phyloP scores from a whole-genome alignment of 2,797 vertebrate species.

The Urophycis tenuis region DNA sequence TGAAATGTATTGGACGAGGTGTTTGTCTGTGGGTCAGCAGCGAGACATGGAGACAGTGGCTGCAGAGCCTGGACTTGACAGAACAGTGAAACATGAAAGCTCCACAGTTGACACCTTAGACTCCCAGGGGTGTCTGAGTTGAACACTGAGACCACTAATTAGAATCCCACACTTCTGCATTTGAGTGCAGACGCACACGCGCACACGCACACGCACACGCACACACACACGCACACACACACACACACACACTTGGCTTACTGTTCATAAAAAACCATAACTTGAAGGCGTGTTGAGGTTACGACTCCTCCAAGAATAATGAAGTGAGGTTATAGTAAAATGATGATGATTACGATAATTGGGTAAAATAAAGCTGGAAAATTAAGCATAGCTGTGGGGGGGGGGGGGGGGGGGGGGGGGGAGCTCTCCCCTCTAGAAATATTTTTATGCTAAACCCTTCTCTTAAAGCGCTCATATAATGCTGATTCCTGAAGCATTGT shows the following conservation, averaged over 20 bases:
- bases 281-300: no score
- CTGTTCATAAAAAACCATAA: background rate
- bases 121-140: slow-evolving; percentile 45
- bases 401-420: no score
- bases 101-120: slow-evolving; percentile 42
- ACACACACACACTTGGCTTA: background rate
- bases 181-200: background rate
- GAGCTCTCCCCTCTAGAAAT: background rate
- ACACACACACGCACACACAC: background rate
- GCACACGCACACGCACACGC: background rate
- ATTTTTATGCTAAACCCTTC: background rate
- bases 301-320: no score
- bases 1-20: no score
- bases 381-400: background rate
- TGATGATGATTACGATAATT: background rate
- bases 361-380: background rate
- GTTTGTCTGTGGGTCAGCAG: slow-evolving; percentile 27
- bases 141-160: slow-evolving; percentile 29
- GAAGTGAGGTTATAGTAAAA: background rate
- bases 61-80: slow-evolving; percentile 30
- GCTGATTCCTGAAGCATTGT: background rate
- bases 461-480: background rate
- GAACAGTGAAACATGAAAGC: slow-evolving; percentile 34
- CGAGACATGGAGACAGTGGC: slow-evolving; percentile 29
- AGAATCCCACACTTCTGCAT: slow-evolving; percentile 29